These are phyloP conservation scores for Anseranas semipalmata DNA, from an alignment of 2,113 vertebrate species.

Conservation along the genomic window DNA sequence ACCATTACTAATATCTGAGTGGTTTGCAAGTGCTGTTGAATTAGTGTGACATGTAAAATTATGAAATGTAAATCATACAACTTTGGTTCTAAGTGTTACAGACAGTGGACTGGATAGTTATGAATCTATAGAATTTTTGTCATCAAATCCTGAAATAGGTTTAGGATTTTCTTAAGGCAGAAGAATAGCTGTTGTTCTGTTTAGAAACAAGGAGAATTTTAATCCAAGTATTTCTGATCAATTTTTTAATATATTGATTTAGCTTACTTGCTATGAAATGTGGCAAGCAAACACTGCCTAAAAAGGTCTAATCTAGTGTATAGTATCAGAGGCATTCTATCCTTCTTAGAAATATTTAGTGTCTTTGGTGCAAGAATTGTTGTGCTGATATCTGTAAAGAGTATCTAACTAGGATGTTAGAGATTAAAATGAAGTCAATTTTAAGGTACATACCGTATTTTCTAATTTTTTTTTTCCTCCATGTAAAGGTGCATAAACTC, in stretches of 20 bases:
- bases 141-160: background rate
- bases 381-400: background rate
- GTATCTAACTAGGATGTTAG: background rate
- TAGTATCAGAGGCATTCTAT: background rate
- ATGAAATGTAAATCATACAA: background rate
- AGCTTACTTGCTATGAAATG: background rate
- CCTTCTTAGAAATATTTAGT: background rate
- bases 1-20: background rate
- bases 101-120: background rate
- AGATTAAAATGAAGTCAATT: background rate
- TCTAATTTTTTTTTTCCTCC: conserved; percentile 29
- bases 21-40: background rate
- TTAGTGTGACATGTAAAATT: background rate
- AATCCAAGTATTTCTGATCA: background rate
- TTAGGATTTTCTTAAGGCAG: background rate
- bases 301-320: background rate
- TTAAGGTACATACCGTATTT: background rate
- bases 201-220: background rate
- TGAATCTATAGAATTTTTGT: background rate
- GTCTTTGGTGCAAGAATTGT: background rate
- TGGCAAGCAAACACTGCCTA: background rate
- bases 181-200: background rate
- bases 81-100: background rate
- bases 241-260: background rate
- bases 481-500: conserved; percentile 80